phyloP scores from a whole-genome alignment of 1,140 invertebrate species.

The Teleogryllus occipitalis region DNA sequence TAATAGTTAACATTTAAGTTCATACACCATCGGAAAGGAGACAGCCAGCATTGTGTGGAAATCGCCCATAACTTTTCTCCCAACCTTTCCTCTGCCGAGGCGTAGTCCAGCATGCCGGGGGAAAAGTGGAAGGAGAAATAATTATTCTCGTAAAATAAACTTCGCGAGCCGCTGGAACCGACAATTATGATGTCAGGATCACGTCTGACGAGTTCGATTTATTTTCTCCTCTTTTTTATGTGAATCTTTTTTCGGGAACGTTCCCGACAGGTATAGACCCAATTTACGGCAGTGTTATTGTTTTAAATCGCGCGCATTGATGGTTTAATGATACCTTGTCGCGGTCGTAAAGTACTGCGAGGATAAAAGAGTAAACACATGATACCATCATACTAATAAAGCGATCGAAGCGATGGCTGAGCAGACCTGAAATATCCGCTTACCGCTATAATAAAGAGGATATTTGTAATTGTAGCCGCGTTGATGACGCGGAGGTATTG shows the following conservation, averaged over 20 bases:
- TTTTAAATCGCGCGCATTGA: background rate
- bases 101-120: background rate
- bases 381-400: slow-evolving; percentile 1
- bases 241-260: background rate
- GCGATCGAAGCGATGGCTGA: background rate
- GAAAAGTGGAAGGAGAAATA: background rate
- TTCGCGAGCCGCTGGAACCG: background rate
- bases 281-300: slow-evolving; percentile 1
- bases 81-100: background rate
- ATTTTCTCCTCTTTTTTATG: background rate
- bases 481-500: background rate
- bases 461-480: background rate
- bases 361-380: slow-evolving; percentile 5
- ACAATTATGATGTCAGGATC: slow-evolving; percentile 1
- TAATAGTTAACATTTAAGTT: background rate
- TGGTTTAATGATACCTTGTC: background rate
- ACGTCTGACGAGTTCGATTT: slow-evolving; percentile 1
- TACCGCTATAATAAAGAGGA: background rate
- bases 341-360: background rate
- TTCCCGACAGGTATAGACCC: background rate
- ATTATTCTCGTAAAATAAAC: slow-evolving; percentile 2
- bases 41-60: background rate
- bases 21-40: too few relatives aligned
- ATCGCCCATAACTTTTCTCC: background rate
- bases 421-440: background rate